A percentile compares a stretch with the other conserved stretches of the same genome.
phyloP scores from a whole-genome alignment of 2,888 invertebrate genomes.

The Bruchidius siliquastri region DNA sequence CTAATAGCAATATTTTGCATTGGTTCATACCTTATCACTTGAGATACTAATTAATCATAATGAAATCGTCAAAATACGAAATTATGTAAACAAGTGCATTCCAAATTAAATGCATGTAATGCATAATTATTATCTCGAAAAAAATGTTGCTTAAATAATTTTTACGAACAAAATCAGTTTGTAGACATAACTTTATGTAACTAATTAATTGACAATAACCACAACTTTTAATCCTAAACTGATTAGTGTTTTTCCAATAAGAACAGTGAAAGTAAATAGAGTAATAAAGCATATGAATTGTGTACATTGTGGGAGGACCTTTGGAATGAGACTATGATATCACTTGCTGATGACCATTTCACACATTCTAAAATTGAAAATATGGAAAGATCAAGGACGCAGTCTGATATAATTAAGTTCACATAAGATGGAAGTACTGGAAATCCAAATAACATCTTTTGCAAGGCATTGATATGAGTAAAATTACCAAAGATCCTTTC shows the following conservation, averaged over 20 bases:
- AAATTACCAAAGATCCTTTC: too few relatives aligned
- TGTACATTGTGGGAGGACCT: not conserved
- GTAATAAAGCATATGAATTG: not conserved
- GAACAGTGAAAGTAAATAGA: not conserved
- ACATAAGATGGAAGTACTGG: too few relatives aligned
- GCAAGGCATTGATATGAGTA: too few relatives aligned
- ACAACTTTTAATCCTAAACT: not conserved
- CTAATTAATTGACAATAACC: not conserved
- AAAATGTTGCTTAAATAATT: not conserved
- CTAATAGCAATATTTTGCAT: not conserved
- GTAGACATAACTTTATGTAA: not conserved
- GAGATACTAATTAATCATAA: not conserved
- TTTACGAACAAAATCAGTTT: not conserved
- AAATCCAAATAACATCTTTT: too few relatives aligned
- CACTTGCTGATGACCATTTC: not conserved
- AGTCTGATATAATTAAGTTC: too few relatives aligned
- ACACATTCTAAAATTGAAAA: not conserved
- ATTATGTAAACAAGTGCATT: not conserved
- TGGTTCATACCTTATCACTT: not conserved
- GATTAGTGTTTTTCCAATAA: not conserved
- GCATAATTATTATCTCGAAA: not conserved
- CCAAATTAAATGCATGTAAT: not conserved
- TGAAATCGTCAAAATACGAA: not conserved
- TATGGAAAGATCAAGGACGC: not conserved
- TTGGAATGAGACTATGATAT: not conserved